phyloP scores from a whole-genome alignment of 1,140 invertebrate species.

The Zelostemma sp. region DNA sequence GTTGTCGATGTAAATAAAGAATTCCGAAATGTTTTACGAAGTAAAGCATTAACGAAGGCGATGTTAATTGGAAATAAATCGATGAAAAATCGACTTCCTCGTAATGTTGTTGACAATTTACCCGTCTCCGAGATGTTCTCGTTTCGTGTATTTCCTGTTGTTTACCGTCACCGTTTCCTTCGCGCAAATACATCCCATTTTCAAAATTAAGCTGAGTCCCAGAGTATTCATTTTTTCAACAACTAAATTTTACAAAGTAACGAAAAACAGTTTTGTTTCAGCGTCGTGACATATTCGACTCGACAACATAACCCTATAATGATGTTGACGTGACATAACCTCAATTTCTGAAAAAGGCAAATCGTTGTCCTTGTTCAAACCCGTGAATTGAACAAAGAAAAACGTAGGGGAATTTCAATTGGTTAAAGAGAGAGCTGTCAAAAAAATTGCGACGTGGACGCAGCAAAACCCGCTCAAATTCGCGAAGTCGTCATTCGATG shows the following conservation, averaged over 20 bases:
- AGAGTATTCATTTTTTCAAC: constrained; percentile 75
- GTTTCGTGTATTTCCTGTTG: constrained; percentile 77
- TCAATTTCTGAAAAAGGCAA: too few relatives aligned
- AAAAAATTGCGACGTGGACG: background rate
- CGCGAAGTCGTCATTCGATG: background rate
- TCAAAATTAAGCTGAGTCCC: constrained; percentile 78
- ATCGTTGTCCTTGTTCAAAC: too few relatives aligned
- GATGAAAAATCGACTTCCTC: too few relatives aligned
- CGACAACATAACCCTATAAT: too few relatives aligned
- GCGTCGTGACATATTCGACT: background rate
- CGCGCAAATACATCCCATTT: constrained; percentile 85
- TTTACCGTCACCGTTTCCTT: constrained; percentile 82
- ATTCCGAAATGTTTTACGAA: too few relatives aligned
- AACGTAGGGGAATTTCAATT: background rate
- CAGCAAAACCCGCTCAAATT: background rate
- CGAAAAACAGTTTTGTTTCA: background rate
- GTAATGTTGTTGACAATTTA: constrained; percentile 65
- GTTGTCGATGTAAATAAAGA: too few relatives aligned
- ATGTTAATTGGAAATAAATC: too few relatives aligned
- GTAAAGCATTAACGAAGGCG: too few relatives aligned
- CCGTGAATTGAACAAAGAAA: too few relatives aligned
- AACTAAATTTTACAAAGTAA: background rate
- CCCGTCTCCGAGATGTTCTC: constrained; percentile 84
- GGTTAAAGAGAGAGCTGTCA: background rate
- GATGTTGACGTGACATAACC: background rate